These are phyloP conservation scores for Hylaeus anthracinus DNA, from an alignment of 1,140 invertebrate species.

Conservation along the genomic window DNA sequence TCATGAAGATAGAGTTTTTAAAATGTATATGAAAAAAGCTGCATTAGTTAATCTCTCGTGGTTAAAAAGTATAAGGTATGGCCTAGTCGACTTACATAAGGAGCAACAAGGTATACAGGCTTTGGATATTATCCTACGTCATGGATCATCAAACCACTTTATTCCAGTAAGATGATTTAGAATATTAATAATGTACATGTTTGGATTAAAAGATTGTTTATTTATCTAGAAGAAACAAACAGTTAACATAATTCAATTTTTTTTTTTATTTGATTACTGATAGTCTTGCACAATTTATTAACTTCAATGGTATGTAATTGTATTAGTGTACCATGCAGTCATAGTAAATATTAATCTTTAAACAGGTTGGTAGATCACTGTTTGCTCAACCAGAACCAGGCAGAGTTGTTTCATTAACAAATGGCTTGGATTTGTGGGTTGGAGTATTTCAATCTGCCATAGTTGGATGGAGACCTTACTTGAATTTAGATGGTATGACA, in stretches of 20 bases:
- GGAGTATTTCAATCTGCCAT: conserved; percentile 89
- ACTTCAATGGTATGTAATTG: not conserved
- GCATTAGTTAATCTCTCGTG: conserved; percentile 82
- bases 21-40: conserved; percentile 83
- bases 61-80: conserved; percentile 78
- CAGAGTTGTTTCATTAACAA: conserved; percentile 76
- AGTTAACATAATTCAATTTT: not conserved
- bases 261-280: not conserved
- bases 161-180: conserved; percentile 5
- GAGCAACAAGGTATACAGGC: conserved; percentile 88
- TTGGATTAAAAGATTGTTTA: not conserved
- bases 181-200: not conserved
- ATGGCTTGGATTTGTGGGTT: conserved; percentile 86
- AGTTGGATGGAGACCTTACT: conserved; percentile 86
- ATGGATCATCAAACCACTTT: conserved; percentile 70
- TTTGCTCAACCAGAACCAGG: conserved; percentile 68
- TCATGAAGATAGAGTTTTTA: conserved; percentile 80
- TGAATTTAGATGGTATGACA: conserved; percentile 88
- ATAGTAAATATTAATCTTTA: conserved; percentile 7
- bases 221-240: not conserved
- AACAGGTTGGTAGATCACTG: conserved; percentile 82
- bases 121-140: conserved; percentile 91
- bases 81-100: conserved; percentile 70
- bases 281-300: not conserved
- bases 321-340: not conserved